Conservation (phyloP, 1,140 invertebrate genomes). For the Ceratina calcarata region DNA sequence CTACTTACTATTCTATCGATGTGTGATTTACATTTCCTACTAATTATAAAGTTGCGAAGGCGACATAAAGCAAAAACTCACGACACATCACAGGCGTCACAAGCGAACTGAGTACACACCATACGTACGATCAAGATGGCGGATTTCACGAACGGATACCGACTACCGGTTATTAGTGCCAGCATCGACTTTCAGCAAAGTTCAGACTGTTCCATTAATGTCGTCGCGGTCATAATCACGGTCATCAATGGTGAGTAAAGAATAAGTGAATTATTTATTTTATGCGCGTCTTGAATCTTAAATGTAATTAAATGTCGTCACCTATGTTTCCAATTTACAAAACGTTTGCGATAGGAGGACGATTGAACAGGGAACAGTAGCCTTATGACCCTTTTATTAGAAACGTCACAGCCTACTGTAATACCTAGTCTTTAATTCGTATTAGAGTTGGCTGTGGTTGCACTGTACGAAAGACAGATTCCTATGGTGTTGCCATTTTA, state of each 20-base stretch:
- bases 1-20: no score
- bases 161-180: no score
- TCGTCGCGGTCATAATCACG: not conserved
- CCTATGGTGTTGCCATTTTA: no score
- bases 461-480: no score
- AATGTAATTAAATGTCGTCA: not conserved
- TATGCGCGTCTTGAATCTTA: not conserved
- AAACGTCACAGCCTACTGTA: no score
- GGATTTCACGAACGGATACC: not conserved
- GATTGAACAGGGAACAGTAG: slow-evolving; percentile 22
- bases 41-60: no score
- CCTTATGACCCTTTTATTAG: not conserved
- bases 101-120: no score
- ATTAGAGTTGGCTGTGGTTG: no score
- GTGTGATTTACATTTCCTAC: not conserved
- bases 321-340: no score
- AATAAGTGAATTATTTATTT: not conserved
- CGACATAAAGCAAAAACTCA: not conserved
- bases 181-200: not conserved
- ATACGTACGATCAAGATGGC: not conserved
- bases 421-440: no score
- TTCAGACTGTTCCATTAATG: not conserved
- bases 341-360: not conserved
- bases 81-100: no score
- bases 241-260: no score